Base-by-base conservation (phyloP, 2,113 vertebrate species). In the Cranoglanis bouderius region DNA sequence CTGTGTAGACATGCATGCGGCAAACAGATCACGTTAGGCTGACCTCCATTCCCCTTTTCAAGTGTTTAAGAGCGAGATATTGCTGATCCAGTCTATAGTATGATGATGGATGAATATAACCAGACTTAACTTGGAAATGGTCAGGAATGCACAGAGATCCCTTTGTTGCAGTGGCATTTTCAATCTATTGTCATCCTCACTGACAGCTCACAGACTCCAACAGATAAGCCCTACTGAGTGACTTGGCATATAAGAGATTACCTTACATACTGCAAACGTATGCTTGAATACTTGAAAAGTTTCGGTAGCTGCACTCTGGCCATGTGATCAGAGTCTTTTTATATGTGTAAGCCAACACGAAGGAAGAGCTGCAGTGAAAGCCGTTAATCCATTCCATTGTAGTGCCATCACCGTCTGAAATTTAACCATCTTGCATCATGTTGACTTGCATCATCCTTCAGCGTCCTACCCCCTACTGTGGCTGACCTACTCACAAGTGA, bases 311-410 rank as follows among this genome's bases (percentile, higher is more conserved):
- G 61, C 80, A 92, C 89, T 93, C 91, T 91, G 92, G 88, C 85
- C 83, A 91, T 90, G 91, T 91, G 89, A 85, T 85, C 89, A 87
- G 57, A 14, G 85, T 89, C 91, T 94, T 94, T 94, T 94, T 94
- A 92, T 92, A 92, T 92, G 87, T 90, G 94, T 90, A 96, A 95
- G 57, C 32, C 87, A 93, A 95, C 88, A 91, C 59, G 9, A 53
- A 91, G 93, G 91, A 65, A 93, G 92, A 92, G 91, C 89, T 86
- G 91, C 90, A 90, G 93, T 88, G 86, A 90, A 89, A 91, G 92
- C 92, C 35, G 85, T 88, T 92, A 82, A 92, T 93, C 89, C 88
- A 87, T 93, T 94, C 92, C 91, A 88, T 94, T 94, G 92, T 92
- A 91, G 91, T 91, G 91, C 89, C 90, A 88, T 90, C 89, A 84